Base-by-base conservation (phyloP, 2,888 invertebrate species). In the Melieria omissa region DNA sequence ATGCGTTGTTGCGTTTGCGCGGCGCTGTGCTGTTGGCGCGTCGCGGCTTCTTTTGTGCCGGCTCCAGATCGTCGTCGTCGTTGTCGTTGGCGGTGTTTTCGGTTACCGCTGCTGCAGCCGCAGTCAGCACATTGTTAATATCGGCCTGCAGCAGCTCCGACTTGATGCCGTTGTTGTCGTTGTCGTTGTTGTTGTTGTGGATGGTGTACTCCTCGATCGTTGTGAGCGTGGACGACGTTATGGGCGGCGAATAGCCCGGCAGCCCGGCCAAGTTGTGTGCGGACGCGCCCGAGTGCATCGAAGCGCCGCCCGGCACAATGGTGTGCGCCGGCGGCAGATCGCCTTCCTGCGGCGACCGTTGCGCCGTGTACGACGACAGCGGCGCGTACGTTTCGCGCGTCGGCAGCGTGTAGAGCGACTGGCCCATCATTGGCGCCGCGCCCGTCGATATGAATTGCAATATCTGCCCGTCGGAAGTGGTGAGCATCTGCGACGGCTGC, bases 311-410 rank as follows among this genome's bases (percentile, higher is more conserved):
- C 5, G 47, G 81, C 8, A 81, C 80, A 3, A 80, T 70, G 12
- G 82, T 82, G 52, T 83, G 79, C 68, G 81, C 79, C 12, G 86
- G 85, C 62, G 86, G 84, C 65, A 86, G 68, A 46, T 86, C 86
- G 4, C 83, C 86, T 76, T 84, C 85, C 71, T 83, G 83, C 9
- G 86, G 85, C 5, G 86, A 85, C 29, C 80, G 79, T 67, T 82
- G 82, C 5, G 80, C 79, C 41, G 80, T 79, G 62, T 82, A 81
- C 0, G 82, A 79, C 42, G 83, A 81, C 4, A 79, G 73, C 4
- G 82, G 80, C 0, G 78, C 79, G 67, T 82, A 84, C 86, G 91
- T 91, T 75, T 92, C 91, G 29, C 41, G 58, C 10, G 67, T 44
- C 29, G 86, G 92, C 86, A 66, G 10, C 9, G 70, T 16, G 16